A percentile compares a stretch with the other conserved stretches of the same genome.
Conservation (phyloP, 1,140 invertebrate genomes). For the Zeugodacus cucurbitae region DNA sequence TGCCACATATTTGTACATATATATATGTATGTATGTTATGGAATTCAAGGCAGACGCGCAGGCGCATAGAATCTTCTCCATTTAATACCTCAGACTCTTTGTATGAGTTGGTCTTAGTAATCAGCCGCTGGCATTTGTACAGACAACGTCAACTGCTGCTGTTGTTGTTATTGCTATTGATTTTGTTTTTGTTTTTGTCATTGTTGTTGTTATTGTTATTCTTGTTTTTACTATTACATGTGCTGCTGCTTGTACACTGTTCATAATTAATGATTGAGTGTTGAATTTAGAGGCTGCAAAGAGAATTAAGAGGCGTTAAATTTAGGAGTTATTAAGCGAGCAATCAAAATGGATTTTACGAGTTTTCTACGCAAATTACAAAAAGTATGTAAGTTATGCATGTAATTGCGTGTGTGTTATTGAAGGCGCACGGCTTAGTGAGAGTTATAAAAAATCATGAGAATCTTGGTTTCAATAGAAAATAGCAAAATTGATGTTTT, state of each 20-base stretch:
- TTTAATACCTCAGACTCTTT: neutral
- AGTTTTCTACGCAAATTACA: conserved; percentile 1
- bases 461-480: too few relatives aligned
- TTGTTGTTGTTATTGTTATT: too few relatives aligned
- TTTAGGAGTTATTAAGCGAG: conserved; percentile 38
- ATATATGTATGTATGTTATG: neutral
- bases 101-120: neutral
- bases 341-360: conserved; percentile 21
- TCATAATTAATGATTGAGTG: conserved; percentile 21
- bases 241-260: neutral
- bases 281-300: conserved; percentile 32
- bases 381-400: neutral
- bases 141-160: neutral
- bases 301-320: conserved; percentile 33
- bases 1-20: neutral
- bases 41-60: conserved; percentile 15
- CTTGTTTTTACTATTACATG: neutral
- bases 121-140: neutral
- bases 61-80: neutral
- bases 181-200: too few relatives aligned
- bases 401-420: neutral
- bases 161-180: neutral
- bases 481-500: too few relatives aligned
- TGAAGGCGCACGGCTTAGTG: neutral
- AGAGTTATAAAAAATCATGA: too few relatives aligned